These are phyloP conservation scores for Zaprionus davidi DNA, from an alignment of 1,140 invertebrate species.

Conservation along the genomic window DNA sequence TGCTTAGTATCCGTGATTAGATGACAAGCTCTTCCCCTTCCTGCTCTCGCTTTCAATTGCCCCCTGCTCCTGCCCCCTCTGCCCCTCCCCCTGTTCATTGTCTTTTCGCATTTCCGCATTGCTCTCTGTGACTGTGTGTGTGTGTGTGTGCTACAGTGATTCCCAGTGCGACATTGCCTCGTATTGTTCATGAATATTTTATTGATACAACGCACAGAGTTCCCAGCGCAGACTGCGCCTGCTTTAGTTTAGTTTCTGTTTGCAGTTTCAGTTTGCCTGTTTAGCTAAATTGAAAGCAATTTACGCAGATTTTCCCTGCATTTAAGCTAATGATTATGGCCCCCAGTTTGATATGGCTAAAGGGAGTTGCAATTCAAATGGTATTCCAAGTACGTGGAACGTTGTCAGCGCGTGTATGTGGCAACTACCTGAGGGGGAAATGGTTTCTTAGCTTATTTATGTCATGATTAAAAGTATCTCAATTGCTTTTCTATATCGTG, in stretches of 20 bases:
- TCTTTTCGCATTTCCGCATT: constrained; percentile 48
- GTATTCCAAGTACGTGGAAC: neutral
- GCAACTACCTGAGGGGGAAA: neutral
- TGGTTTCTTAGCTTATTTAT: neutral
- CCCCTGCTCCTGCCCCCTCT: neutral
- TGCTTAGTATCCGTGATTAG: constrained; percentile 80
- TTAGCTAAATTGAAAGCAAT: constrained; percentile 51
- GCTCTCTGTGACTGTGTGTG: neutral
- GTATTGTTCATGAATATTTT: constrained; percentile 72
- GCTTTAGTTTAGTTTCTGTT: constrained; percentile 36
- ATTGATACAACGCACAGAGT: constrained; percentile 54
- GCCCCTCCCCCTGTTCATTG: neutral
- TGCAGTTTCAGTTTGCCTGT: constrained; percentile 38
- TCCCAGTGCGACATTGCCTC: constrained; percentile 33
- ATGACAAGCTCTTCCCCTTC: constrained; percentile 48
- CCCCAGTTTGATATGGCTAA: neutral
- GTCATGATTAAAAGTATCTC: constrained; percentile 5
- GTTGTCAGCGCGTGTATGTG: neutral
- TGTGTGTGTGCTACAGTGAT: constrained; percentile 25
- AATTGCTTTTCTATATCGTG: constrained; percentile 10
- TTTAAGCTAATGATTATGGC: constrained; percentile 44
- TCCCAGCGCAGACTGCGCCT: constrained; percentile 18
- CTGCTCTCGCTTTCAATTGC: constrained; percentile 22
- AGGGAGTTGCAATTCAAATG: constrained; percentile 6
- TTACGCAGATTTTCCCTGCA: constrained; percentile 43